These are phyloP conservation scores for Trypoxylus dichotomus DNA, from an alignment of 1,140 invertebrate genomes.

Conservation along the genomic window DNA sequence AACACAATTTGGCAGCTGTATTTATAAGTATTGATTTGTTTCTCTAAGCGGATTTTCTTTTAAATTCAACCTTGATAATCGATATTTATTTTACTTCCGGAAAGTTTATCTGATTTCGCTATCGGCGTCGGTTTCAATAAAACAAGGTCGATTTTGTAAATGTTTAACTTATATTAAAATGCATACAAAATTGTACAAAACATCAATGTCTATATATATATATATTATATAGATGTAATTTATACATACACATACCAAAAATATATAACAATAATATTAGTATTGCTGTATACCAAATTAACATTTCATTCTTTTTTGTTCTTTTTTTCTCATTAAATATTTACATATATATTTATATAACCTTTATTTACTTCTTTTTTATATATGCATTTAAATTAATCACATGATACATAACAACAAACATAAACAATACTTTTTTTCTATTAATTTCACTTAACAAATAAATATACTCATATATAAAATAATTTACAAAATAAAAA, in stretches of 20 bases:
- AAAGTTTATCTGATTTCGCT: too few species aligned
- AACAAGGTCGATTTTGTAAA: conserved; percentile 11
- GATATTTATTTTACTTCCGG: too few species aligned
- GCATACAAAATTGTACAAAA: conserved; percentile 32
- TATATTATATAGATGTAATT: conserved; percentile 7
- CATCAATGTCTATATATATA: conserved; percentile 19
- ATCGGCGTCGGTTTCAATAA: background rate
- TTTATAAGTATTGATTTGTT: too few species aligned
- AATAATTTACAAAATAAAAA: conserved; percentile 26
- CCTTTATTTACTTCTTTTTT: background rate
- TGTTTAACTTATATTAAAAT: conserved; percentile 33
- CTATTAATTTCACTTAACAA: conserved; percentile 1
- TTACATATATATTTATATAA: conserved; percentile 22
- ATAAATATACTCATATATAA: conserved; percentile 9
- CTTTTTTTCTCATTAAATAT: background rate
- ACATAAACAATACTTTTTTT: conserved; percentile 26
- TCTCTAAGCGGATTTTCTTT: too few species aligned
- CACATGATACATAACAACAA: conserved; percentile 29
- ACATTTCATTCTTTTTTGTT: background rate
- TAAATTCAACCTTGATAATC: too few species aligned
- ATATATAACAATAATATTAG: conserved; percentile 29
- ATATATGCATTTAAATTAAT: conserved; percentile 21
- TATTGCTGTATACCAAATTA: conserved; percentile 23
- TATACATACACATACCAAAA: conserved; percentile 32
- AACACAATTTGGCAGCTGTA: too few species aligned